Evolutionary conservation across 2,797 vertebrate species (phyloP).

Genomic region (Brachymystax lenok): DNA sequence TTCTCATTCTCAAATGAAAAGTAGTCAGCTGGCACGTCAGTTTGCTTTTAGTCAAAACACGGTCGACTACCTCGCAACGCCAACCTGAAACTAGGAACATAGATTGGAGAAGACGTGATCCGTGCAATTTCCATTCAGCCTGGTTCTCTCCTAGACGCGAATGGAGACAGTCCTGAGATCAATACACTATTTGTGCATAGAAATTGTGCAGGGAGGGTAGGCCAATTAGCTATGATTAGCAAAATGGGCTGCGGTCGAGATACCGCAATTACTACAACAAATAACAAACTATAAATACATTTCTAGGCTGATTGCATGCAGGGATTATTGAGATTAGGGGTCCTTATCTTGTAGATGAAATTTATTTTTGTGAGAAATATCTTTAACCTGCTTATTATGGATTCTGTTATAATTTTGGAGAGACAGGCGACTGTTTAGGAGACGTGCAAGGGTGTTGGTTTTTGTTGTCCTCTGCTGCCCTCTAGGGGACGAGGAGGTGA

Average conservation of each 20-base stretch:
- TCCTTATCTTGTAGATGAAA: constrained; percentile 14
- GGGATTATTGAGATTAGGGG: constrained; percentile 1
- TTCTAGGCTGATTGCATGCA: not conserved
- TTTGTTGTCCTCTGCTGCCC: constrained; percentile 48
- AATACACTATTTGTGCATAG: constrained; percentile 20
- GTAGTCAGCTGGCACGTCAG: not conserved
- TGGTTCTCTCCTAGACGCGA: not conserved
- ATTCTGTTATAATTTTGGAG: constrained; percentile 19
- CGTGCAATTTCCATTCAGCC: constrained; percentile 16
- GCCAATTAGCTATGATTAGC: constrained; percentile 10
- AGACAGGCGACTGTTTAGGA: not conserved
- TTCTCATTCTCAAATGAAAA: not conserved
- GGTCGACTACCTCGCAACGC: not conserved
- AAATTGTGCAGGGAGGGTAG: not conserved
- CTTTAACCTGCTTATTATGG: constrained; percentile 11
- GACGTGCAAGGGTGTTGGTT: not conserved
- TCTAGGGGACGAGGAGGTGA: constrained; percentile 39
- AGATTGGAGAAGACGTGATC: not conserved
- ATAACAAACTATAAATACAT: not conserved
- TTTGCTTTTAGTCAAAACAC: constrained; percentile 1
- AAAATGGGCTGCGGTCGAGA: not conserved
- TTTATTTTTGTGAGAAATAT: constrained; percentile 27
- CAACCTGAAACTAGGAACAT: not conserved
- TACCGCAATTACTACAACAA: not conserved
- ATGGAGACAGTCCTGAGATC: constrained; percentile 7